Base-by-base conservation (phyloP, 2,888 invertebrate species). In the Tetanocera ferruginea region DNA sequence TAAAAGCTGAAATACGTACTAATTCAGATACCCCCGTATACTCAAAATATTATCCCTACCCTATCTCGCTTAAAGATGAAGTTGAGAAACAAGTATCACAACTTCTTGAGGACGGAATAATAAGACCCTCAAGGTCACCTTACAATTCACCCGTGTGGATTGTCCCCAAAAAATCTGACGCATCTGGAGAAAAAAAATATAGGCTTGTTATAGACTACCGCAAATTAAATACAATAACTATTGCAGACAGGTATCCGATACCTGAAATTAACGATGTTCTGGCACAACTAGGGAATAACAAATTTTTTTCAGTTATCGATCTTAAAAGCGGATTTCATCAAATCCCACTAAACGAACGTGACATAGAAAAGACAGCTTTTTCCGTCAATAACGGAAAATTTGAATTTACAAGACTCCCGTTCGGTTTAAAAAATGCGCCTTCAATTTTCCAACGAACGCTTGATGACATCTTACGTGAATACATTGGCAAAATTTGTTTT, bases 341-440 rank as follows among this genome's bases (percentile, higher is more conserved):
- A 62, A 78, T 78, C 14, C 70, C 60, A n/a, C 52, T 78, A n/a
- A 70, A 64, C 1, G 71, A 76, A 72, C 2, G 52, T 23, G 79
- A 79, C 31, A 73, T 72, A 3, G 76, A 77, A 67, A 75, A 79
- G 49, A 79, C 72, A 17, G 57, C 77, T 5, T 79, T 78, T 67
- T 73, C 66, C 4, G 64, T 79, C 2, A 77, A 72, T 11, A 77
- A 77, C 28, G 76, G 77, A n/a, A 76, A 79, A 76, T 71, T 78
- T 64, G 67, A 76, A 37, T 70, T 80, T 23, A 17, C 75, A 9
- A 49, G 79, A 23, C 19, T 77, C 25, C 76, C 76, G 19, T 80
- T 80, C 31, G 81, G 81, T 3, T 51, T 81, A 5, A 80, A 80
- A 73, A 81, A 80, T 37, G 77, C 76, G 8, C 76, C 76, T 14